Evolutionary conservation across 2,113 vertebrate genomes (phyloP).

Genomic region (Chrysemys picta): DNA sequence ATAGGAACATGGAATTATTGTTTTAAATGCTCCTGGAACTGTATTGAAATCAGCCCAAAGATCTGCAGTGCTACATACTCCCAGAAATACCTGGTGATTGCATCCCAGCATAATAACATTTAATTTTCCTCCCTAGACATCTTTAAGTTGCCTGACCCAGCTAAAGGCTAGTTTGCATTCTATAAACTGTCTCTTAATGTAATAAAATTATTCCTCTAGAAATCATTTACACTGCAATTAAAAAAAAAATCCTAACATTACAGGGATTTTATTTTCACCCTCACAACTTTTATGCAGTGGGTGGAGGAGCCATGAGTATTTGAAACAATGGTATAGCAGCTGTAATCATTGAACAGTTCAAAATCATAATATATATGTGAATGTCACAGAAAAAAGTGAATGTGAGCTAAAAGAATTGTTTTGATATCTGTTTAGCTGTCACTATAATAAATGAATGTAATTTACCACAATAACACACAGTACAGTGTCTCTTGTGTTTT

Average conservation of each 20-base stretch:
- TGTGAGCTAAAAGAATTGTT: not conserved
- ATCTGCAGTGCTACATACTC: not conserved
- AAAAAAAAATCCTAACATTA: not conserved
- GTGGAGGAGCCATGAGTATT: not conserved
- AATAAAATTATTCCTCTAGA: not conserved
- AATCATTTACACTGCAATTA: not conserved
- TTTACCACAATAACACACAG: not conserved
- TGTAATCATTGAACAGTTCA: not conserved
- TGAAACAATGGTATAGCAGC: not conserved
- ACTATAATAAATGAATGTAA: not conserved
- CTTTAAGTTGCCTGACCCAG: not conserved
- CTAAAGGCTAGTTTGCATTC: not conserved
- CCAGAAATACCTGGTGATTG: not conserved
- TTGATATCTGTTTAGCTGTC: not conserved
- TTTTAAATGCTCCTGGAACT: not conserved
- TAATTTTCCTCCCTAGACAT: not conserved
- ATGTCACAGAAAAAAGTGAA: not conserved
- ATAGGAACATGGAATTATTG: not conserved
- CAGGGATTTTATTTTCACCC: not conserved
- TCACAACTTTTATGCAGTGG: not conserved
- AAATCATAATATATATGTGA: not conserved
- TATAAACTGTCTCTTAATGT: not conserved
- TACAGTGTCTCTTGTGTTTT: accelerated
- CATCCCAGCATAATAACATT: not conserved
- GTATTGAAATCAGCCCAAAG: not conserved